Evolutionary conservation across 2,113 vertebrate species (phyloP), one percentile per base, ranked within the genome.

Genomic region (Nothobranchius furzeri): DNA sequence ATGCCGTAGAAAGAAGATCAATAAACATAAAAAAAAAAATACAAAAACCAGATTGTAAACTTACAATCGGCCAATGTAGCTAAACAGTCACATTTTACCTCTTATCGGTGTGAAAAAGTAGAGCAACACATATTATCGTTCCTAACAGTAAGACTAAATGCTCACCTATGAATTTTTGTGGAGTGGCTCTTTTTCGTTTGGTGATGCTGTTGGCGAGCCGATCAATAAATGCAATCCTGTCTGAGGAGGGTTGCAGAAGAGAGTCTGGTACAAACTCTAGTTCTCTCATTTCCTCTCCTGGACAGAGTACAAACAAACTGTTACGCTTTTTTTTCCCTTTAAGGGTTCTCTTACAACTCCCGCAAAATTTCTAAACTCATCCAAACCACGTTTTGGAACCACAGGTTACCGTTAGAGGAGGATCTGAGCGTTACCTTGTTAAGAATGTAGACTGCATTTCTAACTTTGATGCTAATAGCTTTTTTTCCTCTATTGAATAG

Each of bases 131-230:
- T 52, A 59, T 42, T 45, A 42, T 20, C 43, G 40, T 79, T 68
- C 59, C 51, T 70, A 49, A 70, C 72, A 82, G 60, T 67, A 67
- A 74, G 63, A 71, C 58, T 63, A 79, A 79, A 70, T 83, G 87
- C 93, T 96, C 94, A 99, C 97, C 97, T 89, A 97, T 92, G 84
- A 98, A 99, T 87, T 98, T 98, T 91, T 99, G 96, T 56, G 96
- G 96, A 53, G 95, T 99, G 59, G 95, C 97, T 61, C 97, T 95
- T 86, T 99, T 99, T 87, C 96, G 93, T 85, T 99, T 98, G 91
- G 97, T 96, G 88, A 98, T 95, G 93, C 94, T 97, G 90, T 95
- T 95, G 45, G 95, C 89, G 84, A 99, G 91, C 7, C 96, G 94
- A 91, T 99, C 97, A 6, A 98, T 97, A 82, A 98, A 99, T 35